Conservation (phyloP, 1,140 invertebrate species). For the Camponotus floridanus region DNA sequence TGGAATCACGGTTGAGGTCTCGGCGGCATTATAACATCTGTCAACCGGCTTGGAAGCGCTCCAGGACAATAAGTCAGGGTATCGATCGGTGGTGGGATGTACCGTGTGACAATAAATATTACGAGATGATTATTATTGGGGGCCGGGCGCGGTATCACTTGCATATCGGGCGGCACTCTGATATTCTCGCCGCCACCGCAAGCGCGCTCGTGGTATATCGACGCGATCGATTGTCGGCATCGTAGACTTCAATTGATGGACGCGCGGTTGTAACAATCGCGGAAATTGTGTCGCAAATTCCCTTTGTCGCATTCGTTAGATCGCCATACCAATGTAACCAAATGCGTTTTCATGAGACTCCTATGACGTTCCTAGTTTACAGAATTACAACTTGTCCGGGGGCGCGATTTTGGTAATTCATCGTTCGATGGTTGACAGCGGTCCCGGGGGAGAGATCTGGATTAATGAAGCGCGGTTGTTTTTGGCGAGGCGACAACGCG, state of each 20-base stretch:
- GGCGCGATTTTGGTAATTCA: constrained; percentile 37
- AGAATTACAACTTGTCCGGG: constrained; percentile 46
- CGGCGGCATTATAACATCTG: constrained; percentile 56
- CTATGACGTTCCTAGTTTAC: constrained; percentile 48
- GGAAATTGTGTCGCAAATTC: constrained; percentile 64
- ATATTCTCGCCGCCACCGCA: constrained; percentile 23
- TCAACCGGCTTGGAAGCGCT: constrained; percentile 59
- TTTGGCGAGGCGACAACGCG: constrained; percentile 17
- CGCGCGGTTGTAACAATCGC: constrained; percentile 57
- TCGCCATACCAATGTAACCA: constrained; percentile 17
- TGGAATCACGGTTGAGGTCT: constrained; percentile 58
- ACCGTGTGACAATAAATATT: constrained; percentile 67
- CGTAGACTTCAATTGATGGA: constrained; percentile 54
- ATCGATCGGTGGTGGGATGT: constrained; percentile 39
- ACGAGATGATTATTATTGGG: constrained; percentile 72
- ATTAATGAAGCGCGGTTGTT: constrained; percentile 48
- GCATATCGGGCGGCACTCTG: constrained; percentile 26
- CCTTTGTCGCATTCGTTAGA: constrained; percentile 50
- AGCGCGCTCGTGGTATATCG: constrained; percentile 23
- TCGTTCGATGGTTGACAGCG: constrained; percentile 32
- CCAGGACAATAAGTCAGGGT: constrained; percentile 55
- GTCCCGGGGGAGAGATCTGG: constrained; percentile 28
- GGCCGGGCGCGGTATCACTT: constrained; percentile 25
- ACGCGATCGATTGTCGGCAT: constrained; percentile 47
- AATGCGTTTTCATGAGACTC: constrained; percentile 51